Base-by-base conservation (phyloP, 1,140 invertebrate species). In the Heliconius himera region DNA sequence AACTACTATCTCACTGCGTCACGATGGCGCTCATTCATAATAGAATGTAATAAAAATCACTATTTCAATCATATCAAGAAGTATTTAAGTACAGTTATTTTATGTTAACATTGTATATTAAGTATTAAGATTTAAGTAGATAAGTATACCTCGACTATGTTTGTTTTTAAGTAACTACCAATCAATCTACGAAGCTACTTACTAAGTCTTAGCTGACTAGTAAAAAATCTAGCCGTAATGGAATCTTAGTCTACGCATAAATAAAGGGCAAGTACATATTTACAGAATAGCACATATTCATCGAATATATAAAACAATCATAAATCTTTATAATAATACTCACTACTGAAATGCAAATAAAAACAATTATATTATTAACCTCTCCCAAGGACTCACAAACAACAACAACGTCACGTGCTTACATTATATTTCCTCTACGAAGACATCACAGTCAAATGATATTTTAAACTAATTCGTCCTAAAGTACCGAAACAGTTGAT, bases 401-500 rank as follows among this genome's bases (percentile, higher is more conserved):
- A 91, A 90, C 87, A 89, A 75, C 20, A 29, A 16, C 8, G 70
- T 33, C 86, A 91, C 90, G 89, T 89, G 80, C 84, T 85, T 85
- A 89, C 87, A 88, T 87, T 89, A 84, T 86, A 87, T 87, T 90
- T 94, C 90, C 91, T 93, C 91, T 92, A 93, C 85, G 90, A 93
- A 94, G 90, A 93, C 92, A 94, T 94, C 93, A 94, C 93, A 94
- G 93, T 91, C 92, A 89, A 89, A 89, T 91, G 85, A 91, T 90
- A 89, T 90, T 87, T 88, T 86, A 88, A 85, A 38, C 70, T 72
- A 72, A 72, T 72, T 41, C 29, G 18, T 72, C 20, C 60, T 66
- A 66, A 66, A 66, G 60, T 66, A 66, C 13, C 60, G 60, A 66
- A 66, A 66, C 60, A 29, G 22, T 66, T 66, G 60, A 49, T 71